Conservation (phyloP, 2,797 vertebrate species). For the Molossus molossus region DNA sequence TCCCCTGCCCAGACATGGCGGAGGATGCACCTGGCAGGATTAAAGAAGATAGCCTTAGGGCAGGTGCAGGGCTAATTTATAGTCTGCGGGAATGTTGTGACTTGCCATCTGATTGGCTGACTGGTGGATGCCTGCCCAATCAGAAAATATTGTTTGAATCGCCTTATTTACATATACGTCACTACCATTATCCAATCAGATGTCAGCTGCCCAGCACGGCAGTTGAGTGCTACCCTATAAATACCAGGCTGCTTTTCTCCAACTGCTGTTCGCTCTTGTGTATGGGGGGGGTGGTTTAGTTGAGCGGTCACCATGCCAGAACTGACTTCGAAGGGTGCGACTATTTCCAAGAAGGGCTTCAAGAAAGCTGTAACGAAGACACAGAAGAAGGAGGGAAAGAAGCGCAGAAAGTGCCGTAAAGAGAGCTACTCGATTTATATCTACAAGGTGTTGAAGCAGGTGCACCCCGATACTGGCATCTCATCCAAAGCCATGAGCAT, state of each 20-base stretch:
- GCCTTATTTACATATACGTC: not conserved
- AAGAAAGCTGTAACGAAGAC: not conserved
- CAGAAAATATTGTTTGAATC: not conserved
- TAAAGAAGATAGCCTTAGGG: fast-evolving
- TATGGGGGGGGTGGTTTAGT: fast-evolving
- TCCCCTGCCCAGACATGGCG: fast-evolving
- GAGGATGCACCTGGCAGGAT: fast-evolving
- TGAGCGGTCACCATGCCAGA: not conserved
- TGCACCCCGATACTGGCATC: fast-evolving
- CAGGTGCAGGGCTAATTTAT: not conserved
- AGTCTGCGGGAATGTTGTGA: not conserved
- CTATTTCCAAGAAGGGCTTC: not conserved
- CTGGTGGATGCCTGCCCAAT: not conserved
- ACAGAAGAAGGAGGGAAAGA: not conserved
- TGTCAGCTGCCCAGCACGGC: not conserved
- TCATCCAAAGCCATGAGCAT: constrained; percentile 35
- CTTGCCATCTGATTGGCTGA: not conserved
- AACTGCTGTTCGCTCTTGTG: fast-evolving
- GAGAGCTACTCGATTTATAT: not conserved
- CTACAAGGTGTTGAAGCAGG: constrained; percentile 8
- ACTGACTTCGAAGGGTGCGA: fast-evolving
- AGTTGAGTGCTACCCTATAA: not conserved
- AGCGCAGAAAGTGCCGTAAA: not conserved
- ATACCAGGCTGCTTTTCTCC: not conserved
- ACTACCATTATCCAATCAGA: constrained; percentile 51